A percentile compares a stretch with the other conserved stretches of the same genome.
Conservation (phyloP, 2,888 invertebrate species). For the Parochlus steinenii region DNA sequence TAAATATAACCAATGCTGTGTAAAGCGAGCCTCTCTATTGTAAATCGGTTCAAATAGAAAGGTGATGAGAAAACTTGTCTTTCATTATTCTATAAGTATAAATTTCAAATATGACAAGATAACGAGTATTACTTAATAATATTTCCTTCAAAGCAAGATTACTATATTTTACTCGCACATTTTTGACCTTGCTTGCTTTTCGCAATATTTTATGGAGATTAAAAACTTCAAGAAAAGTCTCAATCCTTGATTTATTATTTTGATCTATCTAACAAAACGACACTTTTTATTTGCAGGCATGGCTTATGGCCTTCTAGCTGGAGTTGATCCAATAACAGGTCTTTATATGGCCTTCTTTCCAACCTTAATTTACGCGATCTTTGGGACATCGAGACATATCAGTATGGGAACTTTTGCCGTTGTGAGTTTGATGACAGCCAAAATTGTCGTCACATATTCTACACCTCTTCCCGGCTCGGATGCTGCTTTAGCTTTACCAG, state of each 20-base stretch:
- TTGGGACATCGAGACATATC: constrained; percentile 70
- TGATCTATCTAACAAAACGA: neutral
- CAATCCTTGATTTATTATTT: neutral
- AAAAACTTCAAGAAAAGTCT: neutral
- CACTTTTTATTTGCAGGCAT: constrained; percentile 34
- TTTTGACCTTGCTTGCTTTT: no score
- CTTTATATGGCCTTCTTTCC: constrained; percentile 79
- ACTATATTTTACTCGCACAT: neutral
- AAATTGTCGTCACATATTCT: constrained; percentile 42
- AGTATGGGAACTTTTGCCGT: constrained; percentile 75
- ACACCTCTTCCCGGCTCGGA: constrained; percentile 17
- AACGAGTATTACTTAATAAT: no score
- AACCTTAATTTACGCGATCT: constrained; percentile 58
- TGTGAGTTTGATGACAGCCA: constrained; percentile 68
- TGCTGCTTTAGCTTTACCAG: neutral
- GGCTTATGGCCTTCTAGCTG: constrained; percentile 51
- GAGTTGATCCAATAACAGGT: constrained; percentile 47
- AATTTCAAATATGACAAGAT: no score
- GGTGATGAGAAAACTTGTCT: no score
- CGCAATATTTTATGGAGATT: neutral
- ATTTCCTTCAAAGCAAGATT: no score
- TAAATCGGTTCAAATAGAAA: no score
- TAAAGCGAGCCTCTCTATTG: no score
- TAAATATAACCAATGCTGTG: no score
- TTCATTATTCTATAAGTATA: no score